Evolutionary conservation across 2,888 invertebrate species (phyloP).

Genomic region (Nomada ferruginata): DNA sequence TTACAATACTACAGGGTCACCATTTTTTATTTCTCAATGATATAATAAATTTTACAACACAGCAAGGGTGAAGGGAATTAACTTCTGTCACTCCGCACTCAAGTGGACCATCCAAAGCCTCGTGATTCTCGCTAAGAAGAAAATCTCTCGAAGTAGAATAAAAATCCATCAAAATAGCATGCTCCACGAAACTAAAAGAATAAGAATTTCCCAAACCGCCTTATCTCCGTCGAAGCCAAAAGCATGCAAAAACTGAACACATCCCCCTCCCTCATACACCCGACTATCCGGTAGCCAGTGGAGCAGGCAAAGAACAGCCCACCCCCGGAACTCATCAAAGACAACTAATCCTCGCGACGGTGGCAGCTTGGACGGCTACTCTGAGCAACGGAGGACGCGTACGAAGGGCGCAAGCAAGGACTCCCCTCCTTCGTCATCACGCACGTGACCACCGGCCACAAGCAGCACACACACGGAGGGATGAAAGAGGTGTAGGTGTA

Average conservation of each 20-base stretch:
- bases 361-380: constrained; percentile 4
- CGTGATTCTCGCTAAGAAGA: no score
- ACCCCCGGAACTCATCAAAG: constrained; percentile 36
- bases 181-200: background rate
- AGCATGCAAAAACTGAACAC: constrained; percentile 2
- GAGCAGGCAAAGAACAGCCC: constrained; percentile 14
- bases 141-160: background rate
- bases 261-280: background rate
- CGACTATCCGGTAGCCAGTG: background rate
- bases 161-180: background rate
- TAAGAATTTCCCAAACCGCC: constrained; percentile 6
- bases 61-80: no score
- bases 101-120: no score
- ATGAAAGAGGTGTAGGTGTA: constrained; percentile 4
- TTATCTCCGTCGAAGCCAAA: background rate
- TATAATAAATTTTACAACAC: no score
- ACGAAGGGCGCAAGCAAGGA: constrained; percentile 74
- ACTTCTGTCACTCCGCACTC: no score
- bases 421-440: constrained; percentile 72
- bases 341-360: constrained; percentile 36
- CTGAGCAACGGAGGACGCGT: background rate
- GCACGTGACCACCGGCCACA: constrained; percentile 75
- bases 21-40: no score
- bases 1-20: no score
- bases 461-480: constrained; percentile 53